Base-by-base conservation (phyloP, 2,797 vertebrate species). In the Remorina albescens region DNA sequence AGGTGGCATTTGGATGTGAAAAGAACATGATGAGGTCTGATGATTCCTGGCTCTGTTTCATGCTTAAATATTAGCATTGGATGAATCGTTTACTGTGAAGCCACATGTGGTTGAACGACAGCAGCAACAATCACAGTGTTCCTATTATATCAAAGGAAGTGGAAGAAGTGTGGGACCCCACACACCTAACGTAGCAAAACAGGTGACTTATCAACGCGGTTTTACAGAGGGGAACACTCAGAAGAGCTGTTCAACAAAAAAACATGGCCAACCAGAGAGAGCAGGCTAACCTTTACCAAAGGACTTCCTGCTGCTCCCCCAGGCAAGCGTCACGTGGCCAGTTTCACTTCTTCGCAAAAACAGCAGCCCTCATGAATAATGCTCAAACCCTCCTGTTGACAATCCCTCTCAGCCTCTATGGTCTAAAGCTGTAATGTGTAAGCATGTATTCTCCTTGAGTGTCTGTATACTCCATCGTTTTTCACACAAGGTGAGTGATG, bases 321-420 rank as follows among this genome's bases (percentile, higher is more conserved):
- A 78, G 75, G 68, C 26, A 78, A 36, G 58, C 78, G 76, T 87
- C 85, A 76, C 78, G 68, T 58, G 63, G 73, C 36, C 68, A 75
- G 67, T 77, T 73, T 59, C 64, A 64, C 76, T 23, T 57, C 47
- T 74, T 59, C 64, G 54, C 61, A 65, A 55, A 69, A 71, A 82
- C 75, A 81, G 61, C 70, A 73, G 60, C 70, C 63, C 70, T 84
- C 67, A 81, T 90, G 80, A 90, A 90, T 84, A 83, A 85, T 78
- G 67, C 71, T 78, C 18, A 25, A 47, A 36, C 8, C 32, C 46
- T 42, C 54, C 46, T 12, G 34, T 36, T 55, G 75, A 74, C 69
- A 74, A 61, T 53, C 67, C 58, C 47, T 65, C 59, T n/a, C 19
- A 59, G 62, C 59, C 78, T 61, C 85, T 82, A 86, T 72, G 80